Evolutionary conservation across 2,888 invertebrate genomes (phyloP), one percentile per base, ranked within the genome.

Genomic region (Dasysyrphus albostriatus): DNA sequence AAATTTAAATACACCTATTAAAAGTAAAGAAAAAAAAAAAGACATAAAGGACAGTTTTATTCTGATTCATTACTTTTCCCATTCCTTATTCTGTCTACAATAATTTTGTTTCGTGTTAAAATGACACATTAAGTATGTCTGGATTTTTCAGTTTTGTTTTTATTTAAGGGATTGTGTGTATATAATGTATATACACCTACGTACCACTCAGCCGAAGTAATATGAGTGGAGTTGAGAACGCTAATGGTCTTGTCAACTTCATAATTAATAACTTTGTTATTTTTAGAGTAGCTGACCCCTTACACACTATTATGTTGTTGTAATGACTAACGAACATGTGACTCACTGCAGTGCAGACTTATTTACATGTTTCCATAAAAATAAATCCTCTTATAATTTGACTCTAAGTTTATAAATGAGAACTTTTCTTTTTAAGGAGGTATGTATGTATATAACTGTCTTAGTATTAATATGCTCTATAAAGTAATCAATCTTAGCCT

Each of bases 171-270:
- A 1, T 16, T 56, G 56, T 24, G 24, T 24, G 24, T 2, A 24
- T 3, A 3, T 24, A n/a, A 24, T 24, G 24, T 24, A 24, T 3
- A 24, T 24, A 24, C 3, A 24, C 24, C 24, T 51, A n/a, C n/a
- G 5, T 34, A 32, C 5, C 3, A n/a, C n/a, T 32, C 24, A 56
- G 9, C 9, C 5, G 56, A 56, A 34, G 9, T 56, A n/a, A 58
- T 34, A 56, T 56, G 24, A 49, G 2, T 32, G 0, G 16, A 58
- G n/a, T 34, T 34, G 16, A 5, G 10, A 16, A 37, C 58, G 10
- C 34, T 58, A 58, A 58, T 58, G 58, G 58, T n/a, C 5, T 58
- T 37, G 34, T 58, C 16, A 58, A 58, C 58, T 58, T 16, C 10
- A 58, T 6, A 37, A 58, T 58, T 34, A 58, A 34, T 58, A 34